Conservation (phyloP, 2,888 invertebrate genomes). For the Drosophila neutralis region DNA sequence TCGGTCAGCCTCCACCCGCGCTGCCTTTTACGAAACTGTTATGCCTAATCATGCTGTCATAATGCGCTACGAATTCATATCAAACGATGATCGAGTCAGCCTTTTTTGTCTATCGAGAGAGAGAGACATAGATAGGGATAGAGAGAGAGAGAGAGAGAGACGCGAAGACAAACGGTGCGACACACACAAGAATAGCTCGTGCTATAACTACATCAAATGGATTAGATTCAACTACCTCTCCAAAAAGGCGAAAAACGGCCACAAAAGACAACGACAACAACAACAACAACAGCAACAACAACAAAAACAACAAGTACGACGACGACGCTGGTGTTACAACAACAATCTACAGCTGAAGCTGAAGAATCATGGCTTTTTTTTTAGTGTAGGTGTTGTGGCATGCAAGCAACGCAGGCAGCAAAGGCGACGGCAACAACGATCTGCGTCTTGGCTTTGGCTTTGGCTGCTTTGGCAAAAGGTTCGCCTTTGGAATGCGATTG, state of each 20-base stretch:
- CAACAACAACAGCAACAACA: conserved; percentile 27
- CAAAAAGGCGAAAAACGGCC: conserved; percentile 76
- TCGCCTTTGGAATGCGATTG: conserved; percentile 73
- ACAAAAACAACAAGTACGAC: conserved; percentile 33
- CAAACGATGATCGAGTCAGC: conserved; percentile 81
- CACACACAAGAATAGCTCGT: conserved; percentile 82
- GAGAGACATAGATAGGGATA: conserved; percentile 11
- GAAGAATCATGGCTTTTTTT: conserved; percentile 45
- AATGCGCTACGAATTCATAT: conserved; percentile 81
- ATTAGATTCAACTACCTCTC: conserved; percentile 82
- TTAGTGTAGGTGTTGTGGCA: conserved; percentile 77
- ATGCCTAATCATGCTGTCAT: conserved; percentile 85
- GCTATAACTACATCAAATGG: conserved; percentile 83
- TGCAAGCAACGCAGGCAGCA: conserved; percentile 49
- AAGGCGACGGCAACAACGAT: conserved; percentile 24
- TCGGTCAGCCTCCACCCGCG: conserved; percentile 71
- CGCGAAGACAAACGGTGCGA: conserved; percentile 57
- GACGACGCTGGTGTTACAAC: conserved; percentile 46
- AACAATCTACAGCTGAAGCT: conserved; percentile 36
- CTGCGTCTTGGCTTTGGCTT: conserved; percentile 10
- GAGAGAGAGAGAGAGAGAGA: conserved; percentile 1
- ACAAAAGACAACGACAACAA: conserved; percentile 65
- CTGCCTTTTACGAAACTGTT: conserved; percentile 80
- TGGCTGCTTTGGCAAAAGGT: conserved; percentile 42
- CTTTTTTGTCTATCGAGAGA: conserved; percentile 60